Evolutionary conservation across 1,140 invertebrate genomes (phyloP).

Genomic region (Wiebesia pumilae): DNA sequence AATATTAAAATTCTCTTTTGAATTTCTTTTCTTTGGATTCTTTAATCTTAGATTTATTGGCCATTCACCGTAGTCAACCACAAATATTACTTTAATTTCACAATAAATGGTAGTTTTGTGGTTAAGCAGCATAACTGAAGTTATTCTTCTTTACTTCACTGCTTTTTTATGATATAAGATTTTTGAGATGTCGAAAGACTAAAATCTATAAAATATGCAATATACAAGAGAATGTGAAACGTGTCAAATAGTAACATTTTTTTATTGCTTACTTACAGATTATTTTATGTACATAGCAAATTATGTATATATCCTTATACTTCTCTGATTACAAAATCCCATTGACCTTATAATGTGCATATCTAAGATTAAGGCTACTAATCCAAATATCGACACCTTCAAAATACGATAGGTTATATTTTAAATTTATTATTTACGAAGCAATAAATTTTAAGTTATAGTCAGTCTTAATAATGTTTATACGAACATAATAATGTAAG

Average conservation of each 20-base stretch:
- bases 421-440: too few relatives aligned
- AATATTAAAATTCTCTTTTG: too few relatives aligned
- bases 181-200: neutral
- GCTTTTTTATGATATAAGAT: neutral
- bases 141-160: conserved; percentile 9
- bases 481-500: too few relatives aligned
- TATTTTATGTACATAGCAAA: neutral
- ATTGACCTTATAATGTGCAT: neutral
- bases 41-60: too few relatives aligned
- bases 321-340: neutral
- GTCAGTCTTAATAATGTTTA: too few relatives aligned
- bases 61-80: too few relatives aligned
- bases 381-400: neutral
- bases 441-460: too few relatives aligned
- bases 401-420: neutral
- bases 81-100: too few relatives aligned
- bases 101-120: conserved; percentile 12
- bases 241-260: neutral
- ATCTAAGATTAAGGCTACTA: neutral
- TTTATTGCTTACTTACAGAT: neutral
- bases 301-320: neutral
- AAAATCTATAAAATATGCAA: neutral
- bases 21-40: too few relatives aligned
- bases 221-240: neutral
- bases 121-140: neutral